phyloP scores from a whole-genome alignment of 2,888 invertebrate genomes.

The Ganaspis brasiliensis region DNA sequence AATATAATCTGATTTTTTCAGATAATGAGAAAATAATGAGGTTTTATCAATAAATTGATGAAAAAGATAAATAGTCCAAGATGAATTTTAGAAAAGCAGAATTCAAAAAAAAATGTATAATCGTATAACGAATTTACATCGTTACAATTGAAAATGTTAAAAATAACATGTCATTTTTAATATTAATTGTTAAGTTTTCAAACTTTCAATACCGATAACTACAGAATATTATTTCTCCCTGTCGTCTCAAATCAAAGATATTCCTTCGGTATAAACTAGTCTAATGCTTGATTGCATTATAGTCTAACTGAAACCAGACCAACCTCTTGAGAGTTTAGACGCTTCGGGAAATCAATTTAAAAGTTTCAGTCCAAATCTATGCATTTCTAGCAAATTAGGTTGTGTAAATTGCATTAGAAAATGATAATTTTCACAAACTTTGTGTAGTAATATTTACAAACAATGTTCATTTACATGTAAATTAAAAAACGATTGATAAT shows the following conservation, averaged over 20 bases:
- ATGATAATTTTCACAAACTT: neutral
- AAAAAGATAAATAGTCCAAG: too few relatives aligned
- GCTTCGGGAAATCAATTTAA: conserved; percentile 42
- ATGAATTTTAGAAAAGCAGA: too few relatives aligned
- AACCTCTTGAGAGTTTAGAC: conserved; percentile 39
- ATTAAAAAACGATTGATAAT: neutral
- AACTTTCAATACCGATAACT: neutral
- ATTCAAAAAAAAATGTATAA: too few relatives aligned
- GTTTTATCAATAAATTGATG: too few relatives aligned
- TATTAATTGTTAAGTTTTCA: too few relatives aligned
- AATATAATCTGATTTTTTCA: too few relatives aligned
- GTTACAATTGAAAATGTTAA: too few relatives aligned
- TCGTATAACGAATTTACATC: too few relatives aligned
- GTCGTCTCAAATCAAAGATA: neutral
- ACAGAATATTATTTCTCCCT: neutral
- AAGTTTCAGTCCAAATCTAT: conserved; percentile 25
- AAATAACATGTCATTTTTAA: too few relatives aligned
- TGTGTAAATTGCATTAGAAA: conserved; percentile 2
- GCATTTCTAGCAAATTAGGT: conserved; percentile 21
- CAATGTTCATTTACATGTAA: too few relatives aligned
- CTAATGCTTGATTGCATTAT: conserved; percentile 23
- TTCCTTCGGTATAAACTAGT: neutral
- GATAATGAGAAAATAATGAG: too few relatives aligned
- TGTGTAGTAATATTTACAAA: neutral
- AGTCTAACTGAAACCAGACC: conserved; percentile 33